Base-by-base conservation (phyloP, 2,888 invertebrate species). In the Pseudolycoriella hygida region DNA sequence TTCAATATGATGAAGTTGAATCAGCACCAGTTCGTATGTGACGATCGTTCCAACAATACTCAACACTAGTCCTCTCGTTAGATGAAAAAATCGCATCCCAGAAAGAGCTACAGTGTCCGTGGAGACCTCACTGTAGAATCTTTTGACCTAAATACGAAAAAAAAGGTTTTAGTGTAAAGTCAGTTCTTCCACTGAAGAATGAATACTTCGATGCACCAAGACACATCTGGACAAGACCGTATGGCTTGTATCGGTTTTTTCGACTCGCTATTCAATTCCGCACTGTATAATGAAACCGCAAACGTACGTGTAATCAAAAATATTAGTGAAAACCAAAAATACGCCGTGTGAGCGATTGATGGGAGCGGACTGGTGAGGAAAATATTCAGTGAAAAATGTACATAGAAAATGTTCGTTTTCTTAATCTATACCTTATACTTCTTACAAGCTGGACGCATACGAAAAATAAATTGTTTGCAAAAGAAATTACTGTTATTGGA, bases 11-110 rank as follows among this genome's bases (percentile, higher is more conserved):
- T 34, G 25, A 52, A 76, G 76, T 57, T 78, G 74, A 43, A 77
- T 60, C 46, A 77, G 62, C 46, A 78, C 74, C n/a, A 78, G 66
- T 56, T 78, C 77, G 51, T 77, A 77, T 30, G 77, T 78, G n/a
- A 75, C 65, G 46, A 78, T 71, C 11, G 73, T 72, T 19, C 75
- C 74, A 43, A 71, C 71, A 12, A 34, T 14, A 34, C 34, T 34
- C 34, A 34, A 34, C 12, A 34, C 8, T 34, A 34, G 11, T 4
- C 15, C 15, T 34, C 34, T 12, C n/a, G 34, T 34, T 12, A 34
- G 5, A 12, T 34, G 11, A 34, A 34, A 34, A 34, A 34, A 34
- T 14, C 15, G 4, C n/a, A 34, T 34, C 3, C 34, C 34, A 34
- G 34, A 34, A 3, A 34, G 34, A 5, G 34, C 34, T 14, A 34